Conservation (phyloP, 2,113 vertebrate species). For the Mixornis gularis region DNA sequence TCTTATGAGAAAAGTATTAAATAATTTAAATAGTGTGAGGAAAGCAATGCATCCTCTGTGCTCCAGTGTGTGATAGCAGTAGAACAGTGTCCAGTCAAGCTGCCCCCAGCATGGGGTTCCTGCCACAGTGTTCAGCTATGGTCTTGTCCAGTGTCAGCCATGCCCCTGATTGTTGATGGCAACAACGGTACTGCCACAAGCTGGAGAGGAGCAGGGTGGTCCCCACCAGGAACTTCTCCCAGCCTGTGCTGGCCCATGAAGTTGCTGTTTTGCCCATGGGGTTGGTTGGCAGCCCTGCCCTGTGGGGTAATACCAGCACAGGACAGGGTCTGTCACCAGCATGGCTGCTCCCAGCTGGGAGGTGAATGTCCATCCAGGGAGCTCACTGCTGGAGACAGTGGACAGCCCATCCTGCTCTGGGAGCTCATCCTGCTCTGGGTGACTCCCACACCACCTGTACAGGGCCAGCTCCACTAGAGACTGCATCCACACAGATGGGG, state of each 20-base stretch:
- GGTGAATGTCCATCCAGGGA: not conserved
- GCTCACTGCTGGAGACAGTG: not conserved
- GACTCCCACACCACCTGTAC: not conserved
- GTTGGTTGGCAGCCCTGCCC: not conserved
- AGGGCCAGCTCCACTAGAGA: not conserved
- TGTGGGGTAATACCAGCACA: not conserved
- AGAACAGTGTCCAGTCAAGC: not conserved
- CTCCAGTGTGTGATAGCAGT: constrained; percentile 33
- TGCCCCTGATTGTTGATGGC: not conserved
- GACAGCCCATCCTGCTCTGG: not conserved
- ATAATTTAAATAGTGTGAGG: constrained; percentile 70
- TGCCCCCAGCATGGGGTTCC: not conserved
- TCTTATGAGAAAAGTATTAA: constrained; percentile 27
- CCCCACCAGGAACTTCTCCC: not conserved
- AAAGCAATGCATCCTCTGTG: constrained; percentile 1
- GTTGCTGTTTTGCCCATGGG: not conserved
- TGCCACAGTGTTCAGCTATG: not conserved
- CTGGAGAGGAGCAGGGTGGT: not conserved
- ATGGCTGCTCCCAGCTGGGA: not conserved
- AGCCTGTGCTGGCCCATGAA: not conserved
- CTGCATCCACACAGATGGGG: not conserved
- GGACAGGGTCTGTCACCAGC: accelerated
- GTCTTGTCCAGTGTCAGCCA: not conserved
- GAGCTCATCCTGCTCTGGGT: not conserved
- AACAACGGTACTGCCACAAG: not conserved